Percentiles rank a stretch among this genome's conserved stretches.
Conservation (phyloP, 92 coral and sea anemone genomes). For the Muricea muricata region DNA sequence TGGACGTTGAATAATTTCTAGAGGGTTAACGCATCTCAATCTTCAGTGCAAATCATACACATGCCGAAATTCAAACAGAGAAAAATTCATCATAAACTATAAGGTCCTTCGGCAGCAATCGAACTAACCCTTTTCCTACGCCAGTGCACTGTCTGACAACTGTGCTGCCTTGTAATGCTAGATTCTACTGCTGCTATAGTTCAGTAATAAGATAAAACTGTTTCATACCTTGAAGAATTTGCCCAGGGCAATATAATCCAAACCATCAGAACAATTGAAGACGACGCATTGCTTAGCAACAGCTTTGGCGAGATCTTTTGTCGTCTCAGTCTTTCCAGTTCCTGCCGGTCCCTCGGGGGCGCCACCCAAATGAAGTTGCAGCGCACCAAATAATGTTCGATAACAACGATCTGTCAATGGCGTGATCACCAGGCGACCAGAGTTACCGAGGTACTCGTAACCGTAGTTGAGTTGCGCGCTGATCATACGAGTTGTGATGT, state of each 20-base stretch:
- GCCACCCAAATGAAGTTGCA: constrained; percentile 92
- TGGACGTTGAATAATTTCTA: too few species aligned
- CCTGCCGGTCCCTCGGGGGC: constrained; percentile 99
- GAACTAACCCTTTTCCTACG: too few species aligned
- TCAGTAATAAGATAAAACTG: too few species aligned
- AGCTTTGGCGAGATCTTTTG: constrained; percentile 98
- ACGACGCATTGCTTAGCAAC: constrained; percentile 99
- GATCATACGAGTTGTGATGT: constrained; percentile 91
- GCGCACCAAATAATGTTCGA: constrained; percentile 96
- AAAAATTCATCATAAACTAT: too few species aligned
- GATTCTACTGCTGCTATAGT: too few species aligned
- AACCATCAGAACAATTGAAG: constrained; percentile 97
- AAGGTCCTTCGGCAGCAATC: too few species aligned
- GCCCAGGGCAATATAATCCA: constrained; percentile 99
- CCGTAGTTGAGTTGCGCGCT: constrained; percentile 91
- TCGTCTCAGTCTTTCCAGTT: constrained; percentile 97
- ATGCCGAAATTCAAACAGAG: too few species aligned
- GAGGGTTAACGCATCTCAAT: too few species aligned
- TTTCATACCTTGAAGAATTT: constrained; percentile 98
- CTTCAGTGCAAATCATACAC: too few species aligned
- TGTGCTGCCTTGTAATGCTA: too few species aligned
- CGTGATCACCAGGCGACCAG: constrained; percentile 94
- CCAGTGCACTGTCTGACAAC: too few species aligned
- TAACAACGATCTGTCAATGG: constrained; percentile 98
- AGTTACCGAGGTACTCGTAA: constrained; percentile 95